Evolutionary conservation across 64 coral and sea anemone genomes (phyloP).

Genomic region (Orbicella faveolata): DNA sequence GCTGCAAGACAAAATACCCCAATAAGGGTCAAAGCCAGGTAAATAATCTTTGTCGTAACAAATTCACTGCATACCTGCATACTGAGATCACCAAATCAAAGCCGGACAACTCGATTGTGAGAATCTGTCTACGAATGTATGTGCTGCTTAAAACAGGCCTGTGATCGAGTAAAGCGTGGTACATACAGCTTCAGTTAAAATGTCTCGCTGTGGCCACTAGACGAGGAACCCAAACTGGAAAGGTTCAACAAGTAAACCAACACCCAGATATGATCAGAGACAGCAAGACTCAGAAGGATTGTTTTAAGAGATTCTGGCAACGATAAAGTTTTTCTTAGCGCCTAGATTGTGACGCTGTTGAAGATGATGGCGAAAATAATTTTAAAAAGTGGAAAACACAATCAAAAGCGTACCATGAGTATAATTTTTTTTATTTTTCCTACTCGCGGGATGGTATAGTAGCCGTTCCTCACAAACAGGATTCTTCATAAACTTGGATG

Average conservation of each 20-base stretch:
- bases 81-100: no score
- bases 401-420: no score
- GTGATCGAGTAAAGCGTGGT: not conserved
- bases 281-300: not conserved
- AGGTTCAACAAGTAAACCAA: not conserved
- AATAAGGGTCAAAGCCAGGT: no score
- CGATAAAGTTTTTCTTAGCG: not conserved
- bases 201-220: not conserved
- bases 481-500: no score
- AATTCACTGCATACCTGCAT: no score
- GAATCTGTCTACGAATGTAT: not conserved
- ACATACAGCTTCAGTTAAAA: not conserved
- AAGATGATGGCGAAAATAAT: not conserved
- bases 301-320: not conserved
- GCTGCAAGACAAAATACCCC: no score
- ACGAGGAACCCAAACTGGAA: not conserved
- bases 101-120: no score
- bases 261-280: not conserved
- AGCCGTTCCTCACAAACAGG: not conserved
- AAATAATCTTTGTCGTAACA: no score
- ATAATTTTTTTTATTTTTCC: no score
- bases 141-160: not conserved
- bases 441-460: not conserved
- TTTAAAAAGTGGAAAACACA: no score
- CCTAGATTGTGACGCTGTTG: not conserved